A percentile compares a stretch with the other conserved stretches of the same genome.
Evolutionary conservation across 2,113 vertebrate species (phyloP).

Genomic region (Python bivittatus): DNA sequence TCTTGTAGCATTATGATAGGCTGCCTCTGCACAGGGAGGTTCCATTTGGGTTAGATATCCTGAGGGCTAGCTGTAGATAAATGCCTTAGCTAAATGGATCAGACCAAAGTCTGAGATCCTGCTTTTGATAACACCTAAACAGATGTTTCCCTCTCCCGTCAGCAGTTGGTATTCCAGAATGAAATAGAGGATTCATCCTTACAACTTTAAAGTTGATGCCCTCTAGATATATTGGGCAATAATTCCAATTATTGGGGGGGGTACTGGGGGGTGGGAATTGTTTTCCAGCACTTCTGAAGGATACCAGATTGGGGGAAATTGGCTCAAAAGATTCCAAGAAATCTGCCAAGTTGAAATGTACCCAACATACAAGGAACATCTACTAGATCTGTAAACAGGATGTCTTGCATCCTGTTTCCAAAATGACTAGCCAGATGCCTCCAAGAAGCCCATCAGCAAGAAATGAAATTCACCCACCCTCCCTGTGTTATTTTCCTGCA

Average conservation of each 20-base stretch:
- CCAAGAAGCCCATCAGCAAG: not conserved
- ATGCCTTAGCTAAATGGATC: not conserved
- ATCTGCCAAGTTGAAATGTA: not conserved
- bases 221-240: not conserved
- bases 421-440: not conserved
- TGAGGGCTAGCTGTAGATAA: not conserved
- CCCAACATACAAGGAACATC: not conserved
- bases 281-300: not conserved
- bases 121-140: not conserved
- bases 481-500: not conserved
- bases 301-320: not conserved
- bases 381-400: not conserved
- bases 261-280: not conserved
- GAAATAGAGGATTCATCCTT: not conserved
- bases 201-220: not conserved
- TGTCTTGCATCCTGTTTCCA: not conserved
- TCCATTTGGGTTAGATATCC: not conserved
- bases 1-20: not conserved
- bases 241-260: not conserved
- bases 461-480: not conserved
- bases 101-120: not conserved
- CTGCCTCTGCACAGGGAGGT: not conserved
- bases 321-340: not conserved
- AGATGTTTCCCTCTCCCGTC: not conserved
- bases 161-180: not conserved